Evolutionary conservation across 2,797 vertebrate genomes (phyloP), one percentile per base, ranked within the genome.

Genomic region (Etheostoma perlongum): DNA sequence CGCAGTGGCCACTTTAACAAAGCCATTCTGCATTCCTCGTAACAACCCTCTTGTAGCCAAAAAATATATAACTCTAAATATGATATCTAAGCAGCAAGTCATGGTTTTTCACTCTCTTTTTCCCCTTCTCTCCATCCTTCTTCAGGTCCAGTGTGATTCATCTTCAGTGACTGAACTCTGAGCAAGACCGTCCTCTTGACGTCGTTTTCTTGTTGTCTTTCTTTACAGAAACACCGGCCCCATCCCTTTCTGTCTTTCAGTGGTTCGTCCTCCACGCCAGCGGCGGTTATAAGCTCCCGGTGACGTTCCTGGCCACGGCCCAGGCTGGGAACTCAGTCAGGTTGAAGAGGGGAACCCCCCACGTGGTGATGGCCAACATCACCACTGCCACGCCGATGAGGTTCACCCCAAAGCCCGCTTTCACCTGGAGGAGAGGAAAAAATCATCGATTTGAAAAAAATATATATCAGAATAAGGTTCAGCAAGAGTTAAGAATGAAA

Each of bases 401-500:
- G 78, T 99, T 99, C 90, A 99, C 97, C 57, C 97, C 98, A 3
- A 99, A 95, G 48, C 98, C 98, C 33, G 98, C 98, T 92, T 98
- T 99, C 82, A 99, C 97, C 98, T 99, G 86, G 7, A 69, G 14
- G 62, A 4, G n/a, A 49, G 19, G 27, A 9, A 53, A 18, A 3
- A 19, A 21, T 33, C 8, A 14, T 42, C 18, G 3, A 9, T 21
- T 4, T 30, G 14, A 51, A 36, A 44, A 12, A 48, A 15, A 52
- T 5, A 59, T 25, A 16, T 25, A 16, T 63, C 23, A 23, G 12
- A 40, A 6, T 33, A 11, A 4, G 25, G n/a, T 33, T 63, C 9
- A 0, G 4, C 21, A 77, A 70, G 63, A 67, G 77, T 72, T 72
- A 55, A 59, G n/a, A 74, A 36, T 61, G 42, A 64, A 78, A 58